A percentile compares a stretch with the other conserved stretches of the same genome.
phyloP scores from a whole-genome alignment of 1,140 invertebrate genomes.

The Rhizoglyphus robini region DNA sequence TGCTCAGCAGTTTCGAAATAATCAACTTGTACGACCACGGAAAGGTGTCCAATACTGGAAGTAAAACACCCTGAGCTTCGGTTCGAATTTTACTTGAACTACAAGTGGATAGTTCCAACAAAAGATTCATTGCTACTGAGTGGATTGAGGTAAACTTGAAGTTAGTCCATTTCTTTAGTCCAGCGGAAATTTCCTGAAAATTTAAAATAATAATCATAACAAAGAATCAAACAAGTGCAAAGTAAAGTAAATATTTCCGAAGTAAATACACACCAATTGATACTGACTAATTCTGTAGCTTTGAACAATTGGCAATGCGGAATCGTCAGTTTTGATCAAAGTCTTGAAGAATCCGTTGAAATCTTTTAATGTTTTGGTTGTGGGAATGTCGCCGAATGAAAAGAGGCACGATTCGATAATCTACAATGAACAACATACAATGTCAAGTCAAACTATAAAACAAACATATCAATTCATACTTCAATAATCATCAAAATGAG shows the following conservation, averaged over 20 bases:
- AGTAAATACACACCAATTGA: no score
- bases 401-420: no score
- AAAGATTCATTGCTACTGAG: constrained; percentile 43
- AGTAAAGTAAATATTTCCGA: no score
- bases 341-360: no score
- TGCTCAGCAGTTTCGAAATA: constrained; percentile 45
- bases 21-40: constrained; percentile 47
- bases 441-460: background rate
- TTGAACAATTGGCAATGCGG: no score
- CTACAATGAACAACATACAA: background rate
- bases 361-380: no score
- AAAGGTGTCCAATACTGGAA: constrained; percentile 38
- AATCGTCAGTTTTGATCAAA: no score
- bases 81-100: constrained; percentile 52
- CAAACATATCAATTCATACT: background rate
- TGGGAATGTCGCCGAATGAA: no score
- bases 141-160: constrained; percentile 41
- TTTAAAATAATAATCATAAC: background rate
- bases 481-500: no score
- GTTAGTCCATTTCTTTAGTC: background rate
- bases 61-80: constrained; percentile 47
- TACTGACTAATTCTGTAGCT: no score
- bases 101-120: constrained; percentile 50
- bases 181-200: background rate
- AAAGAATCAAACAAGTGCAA: background rate